A percentile compares a stretch with the other conserved stretches of the same genome.
These are phyloP conservation scores for Drosophila dives DNA, from an alignment of 2,888 invertebrate species.

Conservation along the genomic window DNA sequence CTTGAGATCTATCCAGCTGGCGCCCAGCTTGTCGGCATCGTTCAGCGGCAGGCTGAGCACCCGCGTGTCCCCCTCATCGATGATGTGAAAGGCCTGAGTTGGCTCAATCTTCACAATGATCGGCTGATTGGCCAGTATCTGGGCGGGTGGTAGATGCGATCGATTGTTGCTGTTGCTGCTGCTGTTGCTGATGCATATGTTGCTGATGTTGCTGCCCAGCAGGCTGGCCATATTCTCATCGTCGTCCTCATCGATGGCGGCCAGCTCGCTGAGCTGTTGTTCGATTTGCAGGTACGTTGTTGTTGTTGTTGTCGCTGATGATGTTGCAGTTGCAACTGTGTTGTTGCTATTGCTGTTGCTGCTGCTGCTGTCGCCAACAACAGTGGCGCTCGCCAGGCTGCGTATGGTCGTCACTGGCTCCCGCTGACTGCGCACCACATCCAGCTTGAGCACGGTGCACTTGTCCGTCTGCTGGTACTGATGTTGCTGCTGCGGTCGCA, in stretches of 20 bases:
- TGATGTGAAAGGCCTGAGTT: constrained; percentile 83
- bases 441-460: constrained; percentile 82
- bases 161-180: constrained; percentile 15
- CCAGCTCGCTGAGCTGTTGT: constrained; percentile 68
- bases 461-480: constrained; percentile 84
- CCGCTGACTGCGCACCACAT: constrained; percentile 71
- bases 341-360: neutral
- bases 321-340: constrained; percentile 2
- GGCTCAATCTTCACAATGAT: constrained; percentile 84
- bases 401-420: constrained; percentile 54
- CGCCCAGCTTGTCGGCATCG: constrained; percentile 83
- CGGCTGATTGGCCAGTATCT: constrained; percentile 77
- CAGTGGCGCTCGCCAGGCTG: constrained; percentile 38
- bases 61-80: constrained; percentile 83
- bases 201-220: constrained; percentile 38
- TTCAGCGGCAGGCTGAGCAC: constrained; percentile 82
- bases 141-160: constrained; percentile 32
- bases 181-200: constrained; percentile 9
- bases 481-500: constrained; percentile 82
- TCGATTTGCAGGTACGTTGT: constrained; percentile 75
- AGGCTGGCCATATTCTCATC: constrained; percentile 63
- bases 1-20: constrained; percentile 84
- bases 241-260: constrained; percentile 60
- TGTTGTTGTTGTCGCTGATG: constrained; percentile 37
- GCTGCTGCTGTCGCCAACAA: constrained; percentile 12